Conservation (phyloP, 2,888 invertebrate species). For the Sarcophaga variegata region DNA sequence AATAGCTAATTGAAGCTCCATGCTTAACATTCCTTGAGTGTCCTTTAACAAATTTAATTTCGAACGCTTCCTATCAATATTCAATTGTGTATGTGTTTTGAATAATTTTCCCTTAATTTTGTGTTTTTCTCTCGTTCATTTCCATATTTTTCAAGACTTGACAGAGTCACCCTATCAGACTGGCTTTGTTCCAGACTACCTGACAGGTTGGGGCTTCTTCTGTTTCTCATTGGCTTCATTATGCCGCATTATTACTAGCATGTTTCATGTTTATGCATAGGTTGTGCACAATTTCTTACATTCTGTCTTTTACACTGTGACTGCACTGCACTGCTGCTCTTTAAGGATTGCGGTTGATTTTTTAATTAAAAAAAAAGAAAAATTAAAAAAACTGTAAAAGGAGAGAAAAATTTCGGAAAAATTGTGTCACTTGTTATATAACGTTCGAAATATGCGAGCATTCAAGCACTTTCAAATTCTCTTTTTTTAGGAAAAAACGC, state of each 20-base stretch:
- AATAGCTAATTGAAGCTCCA: no score
- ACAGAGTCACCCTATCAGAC: conserved; percentile 20
- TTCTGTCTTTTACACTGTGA: no score
- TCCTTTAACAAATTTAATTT: no score
- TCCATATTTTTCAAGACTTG: conserved; percentile 37
- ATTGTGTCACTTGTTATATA: no score
- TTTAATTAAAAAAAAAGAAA: no score
- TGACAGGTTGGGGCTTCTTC: background rate
- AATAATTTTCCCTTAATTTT: background rate
- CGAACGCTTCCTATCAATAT: background rate
- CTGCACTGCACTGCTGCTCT: no score
- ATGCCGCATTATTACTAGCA: conserved; percentile 68
- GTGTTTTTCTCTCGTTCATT: no score
- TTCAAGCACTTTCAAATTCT: conserved; percentile 18
- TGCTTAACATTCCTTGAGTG: no score
- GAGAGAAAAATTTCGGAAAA: background rate
- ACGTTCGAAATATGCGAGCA: background rate
- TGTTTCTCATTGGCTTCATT: conserved; percentile 51
- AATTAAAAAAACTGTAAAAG: no score
- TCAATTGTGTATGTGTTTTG: no score
- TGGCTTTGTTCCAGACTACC: background rate
- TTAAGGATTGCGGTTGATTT: no score
- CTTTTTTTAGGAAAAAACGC: conserved; percentile 22
- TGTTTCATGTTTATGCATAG: conserved; percentile 71
- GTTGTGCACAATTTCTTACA: conserved; percentile 31